Base-by-base conservation (phyloP, 2,113 vertebrate genomes). In the Falco punctatus region DNA sequence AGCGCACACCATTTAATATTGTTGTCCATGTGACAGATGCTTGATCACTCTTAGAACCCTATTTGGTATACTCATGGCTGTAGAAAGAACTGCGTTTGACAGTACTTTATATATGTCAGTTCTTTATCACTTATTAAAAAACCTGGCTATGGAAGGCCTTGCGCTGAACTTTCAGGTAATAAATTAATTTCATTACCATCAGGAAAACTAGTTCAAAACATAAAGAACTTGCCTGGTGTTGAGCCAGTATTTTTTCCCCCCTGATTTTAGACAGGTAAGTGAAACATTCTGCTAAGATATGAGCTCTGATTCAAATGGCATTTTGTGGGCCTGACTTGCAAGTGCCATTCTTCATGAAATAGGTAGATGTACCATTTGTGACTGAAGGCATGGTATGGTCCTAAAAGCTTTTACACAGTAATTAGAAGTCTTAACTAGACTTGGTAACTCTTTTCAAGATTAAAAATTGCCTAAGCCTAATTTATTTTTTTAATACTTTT, bases 1-100 rank as follows among this genome's bases (percentile, higher is more conserved):
- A 10, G 24, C 5, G 28, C 2, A 1, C 33, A 2, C 54, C 48
- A 2, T 30, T 35, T 42, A 3, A 10, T 27, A 11, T 7, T 1
- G 12, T 10, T 70, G 69, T 22, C 49, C 44, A 2, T 3, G 27
- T 32, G 64, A 20, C n/a, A 57, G 57, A 8, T 14, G 79, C 62
- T 42, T 13, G 11, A 4, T 15, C 6, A 3, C 42, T 42, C 55
- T 16, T 32, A 16, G 35, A 44, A 9, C 64, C 0, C 1, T 20
- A 32, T 14, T 42, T 35, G n/a, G 30, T 32, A 30, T 8, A 19
- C 26, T 35, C 49, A 3, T 11, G 1, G 2, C 66, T 73, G 54
- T 0, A 48, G 42, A 14, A 42, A 22, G 57, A 51, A 3, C n/a
- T 69, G 15, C n/a, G 3, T 48, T 30, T 32, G 54, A 2, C 35